Conservation (phyloP, 2,113 vertebrate genomes). For the Microcebus tavaratra region DNA sequence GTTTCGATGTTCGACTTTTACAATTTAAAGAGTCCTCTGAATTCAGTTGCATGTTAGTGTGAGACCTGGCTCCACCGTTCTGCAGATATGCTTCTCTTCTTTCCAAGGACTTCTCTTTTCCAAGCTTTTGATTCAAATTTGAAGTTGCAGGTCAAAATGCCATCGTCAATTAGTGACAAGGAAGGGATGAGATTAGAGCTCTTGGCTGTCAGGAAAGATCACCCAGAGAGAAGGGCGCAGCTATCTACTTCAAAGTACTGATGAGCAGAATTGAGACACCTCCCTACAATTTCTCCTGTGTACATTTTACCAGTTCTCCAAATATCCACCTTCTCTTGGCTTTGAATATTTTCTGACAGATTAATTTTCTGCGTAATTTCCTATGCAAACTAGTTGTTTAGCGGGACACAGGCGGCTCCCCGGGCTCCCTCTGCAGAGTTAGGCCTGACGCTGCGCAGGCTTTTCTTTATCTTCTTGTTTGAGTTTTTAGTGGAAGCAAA, state of each 20-base stretch:
- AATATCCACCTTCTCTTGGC: neutral
- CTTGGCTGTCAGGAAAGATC: neutral
- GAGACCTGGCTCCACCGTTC: neutral
- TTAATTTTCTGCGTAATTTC: neutral
- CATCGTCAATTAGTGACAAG: too few relatives aligned
- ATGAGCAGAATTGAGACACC: neutral
- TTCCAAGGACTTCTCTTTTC: neutral
- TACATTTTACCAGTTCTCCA: neutral
- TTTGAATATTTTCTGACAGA: neutral
- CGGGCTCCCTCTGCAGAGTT: neutral
- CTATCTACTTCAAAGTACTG: neutral
- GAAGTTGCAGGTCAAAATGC: neutral
- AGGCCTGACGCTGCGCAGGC: rapidly evolving
- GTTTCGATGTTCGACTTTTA: neutral
- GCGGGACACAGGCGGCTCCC: too few relatives aligned
- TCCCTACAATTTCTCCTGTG: neutral
- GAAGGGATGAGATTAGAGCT: neutral
- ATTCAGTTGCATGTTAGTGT: neutral
- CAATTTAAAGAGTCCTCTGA: neutral
- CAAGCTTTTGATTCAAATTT: neutral
- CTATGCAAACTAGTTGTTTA: neutral
- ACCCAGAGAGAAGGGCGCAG: too few relatives aligned
- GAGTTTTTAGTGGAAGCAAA: neutral
- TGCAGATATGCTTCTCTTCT: neutral
- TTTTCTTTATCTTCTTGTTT: neutral